Conservation (phyloP, 2,113 vertebrate genomes). For the Plecotus auritus region DNA sequence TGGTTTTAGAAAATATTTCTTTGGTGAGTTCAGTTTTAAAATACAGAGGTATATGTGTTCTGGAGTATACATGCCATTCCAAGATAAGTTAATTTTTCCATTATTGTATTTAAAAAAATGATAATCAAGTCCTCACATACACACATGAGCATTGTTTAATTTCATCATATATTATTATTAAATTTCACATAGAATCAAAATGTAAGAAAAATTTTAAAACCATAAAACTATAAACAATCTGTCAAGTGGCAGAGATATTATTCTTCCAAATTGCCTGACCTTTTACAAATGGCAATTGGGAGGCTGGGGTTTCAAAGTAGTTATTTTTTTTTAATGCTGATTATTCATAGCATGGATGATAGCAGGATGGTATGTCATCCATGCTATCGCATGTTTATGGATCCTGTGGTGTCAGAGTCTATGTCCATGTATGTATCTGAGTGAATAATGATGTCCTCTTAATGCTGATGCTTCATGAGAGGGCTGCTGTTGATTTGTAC, state of each 20-base stretch:
- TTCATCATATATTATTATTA: neutral
- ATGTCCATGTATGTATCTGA: neutral
- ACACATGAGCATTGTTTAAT: neutral
- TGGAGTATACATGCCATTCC: neutral
- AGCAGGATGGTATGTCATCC: neutral
- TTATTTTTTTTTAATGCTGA: neutral
- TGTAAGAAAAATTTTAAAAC: neutral
- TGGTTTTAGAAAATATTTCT: neutral
- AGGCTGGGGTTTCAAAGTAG: neutral
- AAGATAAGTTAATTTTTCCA: neutral
- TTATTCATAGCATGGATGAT: neutral
- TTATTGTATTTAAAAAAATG: neutral
- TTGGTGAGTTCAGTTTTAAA: neutral
- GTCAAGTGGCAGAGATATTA: neutral
- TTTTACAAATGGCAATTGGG: neutral
- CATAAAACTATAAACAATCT: neutral
- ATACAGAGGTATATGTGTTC: neutral
- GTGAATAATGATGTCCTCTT: neutral
- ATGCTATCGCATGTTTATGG: neutral
- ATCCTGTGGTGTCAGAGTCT: neutral
- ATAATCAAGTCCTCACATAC: neutral
- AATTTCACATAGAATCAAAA: neutral
- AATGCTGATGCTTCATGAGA: neutral
- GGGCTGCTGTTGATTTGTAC: neutral
- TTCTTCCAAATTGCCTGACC: neutral